Evolutionary conservation across 2,888 invertebrate genomes (phyloP).

Genomic region (Drosophila lacicola): DNA sequence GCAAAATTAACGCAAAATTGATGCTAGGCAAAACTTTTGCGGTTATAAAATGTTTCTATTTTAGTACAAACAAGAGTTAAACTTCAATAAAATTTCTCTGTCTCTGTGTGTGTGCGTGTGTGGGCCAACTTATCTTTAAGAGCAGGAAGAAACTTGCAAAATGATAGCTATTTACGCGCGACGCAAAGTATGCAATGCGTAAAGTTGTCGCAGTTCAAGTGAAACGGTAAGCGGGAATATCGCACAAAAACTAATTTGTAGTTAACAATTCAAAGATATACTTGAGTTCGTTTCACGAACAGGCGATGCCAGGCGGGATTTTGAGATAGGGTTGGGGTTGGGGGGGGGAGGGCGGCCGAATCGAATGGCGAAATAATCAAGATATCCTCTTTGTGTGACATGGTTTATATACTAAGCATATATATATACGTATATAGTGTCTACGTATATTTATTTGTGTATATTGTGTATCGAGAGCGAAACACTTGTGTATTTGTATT

Average conservation of each 20-base stretch:
- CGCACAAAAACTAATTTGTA: constrained; percentile 58
- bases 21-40: constrained; percentile 33
- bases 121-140: constrained; percentile 20
- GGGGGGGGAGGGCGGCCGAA: constrained; percentile 7
- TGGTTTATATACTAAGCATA: constrained; percentile 21
- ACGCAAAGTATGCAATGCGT: constrained; percentile 29
- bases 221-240: constrained; percentile 39
- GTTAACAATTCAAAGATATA: constrained; percentile 51
- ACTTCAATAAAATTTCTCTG: constrained; percentile 14
- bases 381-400: constrained; percentile 48
- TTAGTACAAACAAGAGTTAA: constrained; percentile 20
- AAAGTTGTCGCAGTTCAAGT: constrained; percentile 27
- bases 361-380: constrained; percentile 57
- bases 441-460: constrained; percentile 28
- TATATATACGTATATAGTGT: constrained; percentile 5
- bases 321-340: not conserved
- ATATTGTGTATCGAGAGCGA: constrained; percentile 28
- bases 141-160: not conserved
- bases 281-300: constrained; percentile 20
- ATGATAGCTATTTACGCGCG: not conserved
- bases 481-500: constrained; percentile 53
- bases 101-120: not conserved
- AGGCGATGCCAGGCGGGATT: constrained; percentile 1
- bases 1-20: constrained; percentile 51
- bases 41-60: constrained; percentile 16